Conservation (phyloP, 2,888 invertebrate species). For the Cataglyphis altisquamis region DNA sequence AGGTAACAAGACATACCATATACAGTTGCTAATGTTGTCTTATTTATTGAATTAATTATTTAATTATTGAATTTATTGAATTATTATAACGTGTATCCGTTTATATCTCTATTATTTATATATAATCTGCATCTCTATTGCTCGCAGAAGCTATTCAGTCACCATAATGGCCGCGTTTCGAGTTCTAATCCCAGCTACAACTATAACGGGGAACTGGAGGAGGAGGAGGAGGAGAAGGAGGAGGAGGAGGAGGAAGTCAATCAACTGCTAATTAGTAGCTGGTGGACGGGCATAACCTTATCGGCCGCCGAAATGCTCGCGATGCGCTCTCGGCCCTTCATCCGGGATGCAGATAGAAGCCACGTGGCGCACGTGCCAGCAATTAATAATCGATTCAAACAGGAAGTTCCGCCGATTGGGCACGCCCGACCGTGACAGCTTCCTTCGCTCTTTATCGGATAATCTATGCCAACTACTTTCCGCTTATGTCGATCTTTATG, state of each 20-base stretch:
- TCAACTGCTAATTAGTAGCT: conserved; percentile 78
- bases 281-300: conserved; percentile 74
- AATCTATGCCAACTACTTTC: conserved; percentile 54
- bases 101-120: not conserved
- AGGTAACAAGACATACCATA: too few species aligned
- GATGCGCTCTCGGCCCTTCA: conserved; percentile 62
- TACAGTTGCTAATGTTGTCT: too few species aligned
- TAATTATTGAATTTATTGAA: too few species aligned
- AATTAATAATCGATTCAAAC: conserved; percentile 73
- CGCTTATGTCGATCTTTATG: conserved; percentile 28
- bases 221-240: conserved; percentile 52
- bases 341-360: conserved; percentile 67
- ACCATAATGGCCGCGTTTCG: conserved; percentile 61
- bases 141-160: conserved; percentile 20
- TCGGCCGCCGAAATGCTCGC: conserved; percentile 68
- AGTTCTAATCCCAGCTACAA: conserved; percentile 59
- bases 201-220: conserved; percentile 46
- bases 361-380: conserved; percentile 70
- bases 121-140: not conserved
- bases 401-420: conserved; percentile 69
- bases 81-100: not conserved
- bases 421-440: conserved; percentile 65
- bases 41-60: too few species aligned
- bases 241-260: conserved; percentile 65
- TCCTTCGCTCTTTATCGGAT: conserved; percentile 66